These are phyloP conservation scores for Zygaena filipendulae DNA, from an alignment of 2,888 invertebrate species.

Conservation along the genomic window DNA sequence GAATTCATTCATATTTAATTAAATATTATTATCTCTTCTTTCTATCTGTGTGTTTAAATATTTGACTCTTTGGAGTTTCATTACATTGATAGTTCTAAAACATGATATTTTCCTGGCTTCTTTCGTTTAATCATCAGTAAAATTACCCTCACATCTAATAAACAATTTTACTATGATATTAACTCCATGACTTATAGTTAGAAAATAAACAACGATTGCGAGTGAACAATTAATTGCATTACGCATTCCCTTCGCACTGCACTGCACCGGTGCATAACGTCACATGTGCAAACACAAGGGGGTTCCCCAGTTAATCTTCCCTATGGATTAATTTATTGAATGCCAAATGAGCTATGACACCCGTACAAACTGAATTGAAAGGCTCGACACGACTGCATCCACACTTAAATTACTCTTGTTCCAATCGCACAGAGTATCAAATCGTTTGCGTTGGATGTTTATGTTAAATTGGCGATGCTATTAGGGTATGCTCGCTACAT, in stretches of 20 bases:
- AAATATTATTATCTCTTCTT: too few relatives aligned
- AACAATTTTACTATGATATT: conserved; percentile 11
- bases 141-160: not conserved
- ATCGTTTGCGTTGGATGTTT: conserved; percentile 14
- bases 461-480: too few relatives aligned
- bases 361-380: conserved; percentile 35
- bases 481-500: conserved; percentile 31
- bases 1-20: too few relatives aligned
- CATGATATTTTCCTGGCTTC: too few relatives aligned
- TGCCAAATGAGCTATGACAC: conserved; percentile 64
- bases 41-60: too few relatives aligned
- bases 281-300: conserved; percentile 49
- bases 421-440: conserved; percentile 22
- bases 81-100: too few relatives aligned
- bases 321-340: conserved; percentile 61
- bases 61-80: too few relatives aligned
- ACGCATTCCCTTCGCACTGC: conserved; percentile 27
- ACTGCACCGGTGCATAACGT: conserved; percentile 21
- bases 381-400: too few relatives aligned
- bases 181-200: conserved; percentile 30
- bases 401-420: conserved; percentile 19
- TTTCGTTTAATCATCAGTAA: too few relatives aligned
- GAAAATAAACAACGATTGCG: conserved; percentile 35
- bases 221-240: conserved; percentile 48
- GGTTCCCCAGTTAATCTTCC: conserved; percentile 43